Evolutionary conservation across 2,888 invertebrate species (phyloP), one percentile per base, ranked within the genome.

Genomic region (Diplolepis rosae): DNA sequence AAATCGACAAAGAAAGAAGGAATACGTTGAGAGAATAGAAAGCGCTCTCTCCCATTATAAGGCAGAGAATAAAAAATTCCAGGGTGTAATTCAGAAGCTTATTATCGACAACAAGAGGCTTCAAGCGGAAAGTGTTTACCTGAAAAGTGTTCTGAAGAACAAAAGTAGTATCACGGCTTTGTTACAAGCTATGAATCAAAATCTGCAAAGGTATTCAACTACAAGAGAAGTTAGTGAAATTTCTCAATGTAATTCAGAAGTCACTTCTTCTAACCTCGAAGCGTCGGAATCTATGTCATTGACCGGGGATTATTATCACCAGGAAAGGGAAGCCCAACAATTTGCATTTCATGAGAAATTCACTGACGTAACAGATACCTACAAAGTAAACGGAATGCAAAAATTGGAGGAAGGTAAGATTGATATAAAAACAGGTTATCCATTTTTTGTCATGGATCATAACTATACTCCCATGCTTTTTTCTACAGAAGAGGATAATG

Each of bases 1-100:
- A 80, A 93, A 93, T 82, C 89, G 93, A 1, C 89, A 91, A 1
- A 91, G 90, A 52, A 93, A 93, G 80, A 93, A 93, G 82, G 89
- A 90, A 35, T 91, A 93, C 79, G 78, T 93, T 22, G 89, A 91
- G 70, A 89, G 89, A 15, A 87, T 93, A 15, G 93, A 93, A 81
- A 89, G 86, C 30, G 90, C 91, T 74, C 82, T 92, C 0, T 79
- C 86, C 0, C 82, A 86, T 11, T 87, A 90, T 32, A 90, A 89
- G 50, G 81, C 80, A 7, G 89, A 90, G 28, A 92, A 92, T 78
- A 89, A 88, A 69, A 89, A 89, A 9, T 84, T 92, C n/a, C 83
- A 87, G 0, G 88, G 89, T 68, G 87, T 89, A 0, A 82, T 92
- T 1, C 89, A 90, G 35, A 89, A 89, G 27, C 92, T 92, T 77